Percentiles rank a stretch among this genome's conserved stretches.
Conservation (phyloP, 1,140 invertebrate genomes). For the Drosophila tropicalis region DNA sequence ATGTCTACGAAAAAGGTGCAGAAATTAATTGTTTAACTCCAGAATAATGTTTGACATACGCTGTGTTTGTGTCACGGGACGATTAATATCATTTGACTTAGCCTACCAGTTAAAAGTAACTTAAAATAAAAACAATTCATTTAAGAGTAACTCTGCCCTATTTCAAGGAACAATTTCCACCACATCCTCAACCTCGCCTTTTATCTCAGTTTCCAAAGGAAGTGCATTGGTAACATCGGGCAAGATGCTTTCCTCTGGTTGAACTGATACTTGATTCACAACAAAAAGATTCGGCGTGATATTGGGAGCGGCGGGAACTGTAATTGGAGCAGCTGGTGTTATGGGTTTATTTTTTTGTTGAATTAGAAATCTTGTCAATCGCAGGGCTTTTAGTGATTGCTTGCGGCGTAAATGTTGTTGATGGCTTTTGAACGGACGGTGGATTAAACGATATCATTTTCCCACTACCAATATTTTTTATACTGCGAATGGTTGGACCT, state of each 20-base stretch:
- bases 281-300: conserved; percentile 47
- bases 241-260: conserved; percentile 60
- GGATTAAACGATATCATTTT: conserved; percentile 16
- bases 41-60: conserved; percentile 4
- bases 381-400: neutral
- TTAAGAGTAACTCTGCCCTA: neutral
- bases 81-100: conserved; percentile 26
- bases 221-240: conserved; percentile 38
- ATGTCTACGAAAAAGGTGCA: neutral
- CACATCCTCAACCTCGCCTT: conserved; percentile 60
- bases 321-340: neutral
- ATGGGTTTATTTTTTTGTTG: neutral
- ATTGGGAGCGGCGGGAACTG: neutral
- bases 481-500: conserved; percentile 1
- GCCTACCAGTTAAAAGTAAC: conserved; percentile 52
- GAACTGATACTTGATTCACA: conserved; percentile 43
- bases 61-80: conserved; percentile 15
- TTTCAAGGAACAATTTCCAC: conserved; percentile 39
- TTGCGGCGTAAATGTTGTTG: neutral
- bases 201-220: conserved; percentile 46
- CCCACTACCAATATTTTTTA: conserved; percentile 8
- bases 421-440: conserved; percentile 12
- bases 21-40: conserved; percentile 4
- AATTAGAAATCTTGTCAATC: neutral
- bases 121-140: conserved; percentile 59